Evolutionary conservation across 2,888 invertebrate species (phyloP), one percentile per base, ranked within the genome.

Genomic region (Anagyrus pseudococci): DNA sequence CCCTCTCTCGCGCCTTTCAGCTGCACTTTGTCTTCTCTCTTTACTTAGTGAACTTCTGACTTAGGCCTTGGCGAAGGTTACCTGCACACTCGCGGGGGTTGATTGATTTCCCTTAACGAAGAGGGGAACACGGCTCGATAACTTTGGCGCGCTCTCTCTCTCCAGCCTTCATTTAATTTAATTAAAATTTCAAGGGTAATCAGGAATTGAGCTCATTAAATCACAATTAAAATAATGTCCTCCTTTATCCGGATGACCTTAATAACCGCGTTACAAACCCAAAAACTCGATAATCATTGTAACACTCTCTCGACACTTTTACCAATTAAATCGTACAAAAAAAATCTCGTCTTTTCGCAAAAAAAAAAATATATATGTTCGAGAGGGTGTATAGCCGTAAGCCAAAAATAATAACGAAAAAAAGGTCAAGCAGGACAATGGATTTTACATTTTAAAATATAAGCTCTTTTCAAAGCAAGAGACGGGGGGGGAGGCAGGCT

Each of bases 171-270:
- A 26, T 57, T 62, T 57, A 57, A 62, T 62, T 58, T 58, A 62
- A 62, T 62, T 58, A 57, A 62, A 62, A 62, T 58, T 57, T 62
- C 53, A 53, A 58, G 47, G 40, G 47, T 53, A 26, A 52, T 57
- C 22, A n/a, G 26, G 50, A 57, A 29, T 26, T 46, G 8, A 43
- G 44, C 56, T 56, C 26, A 50, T 46, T 52, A 56, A 52, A 56
- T 46, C 29, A 25, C 46, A 26, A 47, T 40, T 26, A 40, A 43
- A 44, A 49, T 23, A 50, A 33, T 10, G 25, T 4, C 19, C 4
- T 3, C 15, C 33, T 17, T 43, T 37, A 25, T 15, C 17, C 19
- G 2, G 2, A 10, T 4, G n/a, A 22, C 22, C 44, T 46, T n/a
- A 33, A 43, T 19, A 23, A n/a, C n/a, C n/a, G n/a, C n/a, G n/a